Base-by-base conservation (phyloP, 2,888 invertebrate species). In the Listrodromus nycthemerus region DNA sequence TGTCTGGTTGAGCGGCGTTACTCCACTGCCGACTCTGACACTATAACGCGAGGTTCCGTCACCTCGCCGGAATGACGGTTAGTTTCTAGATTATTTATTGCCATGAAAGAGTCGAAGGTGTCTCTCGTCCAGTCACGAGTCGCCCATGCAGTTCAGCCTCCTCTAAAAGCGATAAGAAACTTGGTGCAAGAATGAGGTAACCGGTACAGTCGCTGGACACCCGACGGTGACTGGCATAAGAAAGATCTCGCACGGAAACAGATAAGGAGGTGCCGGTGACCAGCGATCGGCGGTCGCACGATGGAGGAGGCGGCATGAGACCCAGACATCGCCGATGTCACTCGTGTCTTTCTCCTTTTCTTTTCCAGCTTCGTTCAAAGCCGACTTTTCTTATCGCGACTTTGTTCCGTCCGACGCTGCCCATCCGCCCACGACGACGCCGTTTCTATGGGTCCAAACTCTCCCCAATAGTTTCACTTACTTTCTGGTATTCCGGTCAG, bases 81-180 rank as follows among this genome's bases (percentile, higher is more conserved):
- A 80, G 89, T 87, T 91, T 90, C 88, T 86, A 89, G 88, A 89
- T 91, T 91, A 91, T 91, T 91, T 91, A 91, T 91, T 88, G 88
- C 88, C 86, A 85, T 86, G 89, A 89, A 89, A 88, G 77, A 86
- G 79, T 80, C 84, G 81, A 82, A 85, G 84, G 84, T 89, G 88
- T 89, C 88, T 87, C 85, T 69, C 84, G 71, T 63, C 71, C 65
- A 65, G 71, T 79, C 69, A 70, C 76, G 61, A 58, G 70, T 70
- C 33, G 61, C n/a, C 45, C 73, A 48, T 41, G 63, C 63, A 71
- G 63, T 55, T 73, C 69, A 45, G 77, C 66, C 74, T 73, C 66
- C 67, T 79, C 82, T 30, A 45, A 74, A 81, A 66, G 73, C 76
- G 80, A 83, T 83, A 83, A 83, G 83, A 67, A 73, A 71, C 81